These are phyloP conservation scores for Mastigias papua DNA, from an alignment of 30 jellyfish, hydroid and myxozoan species.

Conservation along the genomic window DNA sequence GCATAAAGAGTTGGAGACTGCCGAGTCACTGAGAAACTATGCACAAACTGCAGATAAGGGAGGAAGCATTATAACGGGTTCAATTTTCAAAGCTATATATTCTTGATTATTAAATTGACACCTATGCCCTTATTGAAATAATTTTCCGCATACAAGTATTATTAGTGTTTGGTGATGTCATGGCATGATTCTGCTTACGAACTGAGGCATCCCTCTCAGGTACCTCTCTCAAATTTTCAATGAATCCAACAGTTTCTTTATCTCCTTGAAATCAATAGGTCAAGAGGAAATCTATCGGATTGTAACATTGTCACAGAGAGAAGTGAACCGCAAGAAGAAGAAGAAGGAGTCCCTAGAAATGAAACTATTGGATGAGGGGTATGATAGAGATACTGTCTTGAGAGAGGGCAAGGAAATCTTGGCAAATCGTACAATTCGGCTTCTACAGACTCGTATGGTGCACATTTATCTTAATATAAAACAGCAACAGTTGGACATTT, in stretches of 20 bases:
- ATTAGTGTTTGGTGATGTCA: neutral
- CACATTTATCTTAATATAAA: constrained; percentile 25
- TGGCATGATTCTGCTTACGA: neutral
- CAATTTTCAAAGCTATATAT: neutral
- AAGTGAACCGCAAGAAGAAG: neutral
- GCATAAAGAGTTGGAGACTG: constrained; percentile 37
- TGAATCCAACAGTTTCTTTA: neutral
- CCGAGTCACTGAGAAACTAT: constrained; percentile 1
- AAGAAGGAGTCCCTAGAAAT: constrained; percentile 6
- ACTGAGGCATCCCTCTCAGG: neutral
- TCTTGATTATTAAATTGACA: neutral
- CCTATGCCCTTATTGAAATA: neutral
- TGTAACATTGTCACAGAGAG: neutral
- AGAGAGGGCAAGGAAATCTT: constrained; percentile 13
- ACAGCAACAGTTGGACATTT: constrained; percentile 34
- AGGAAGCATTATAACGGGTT: constrained; percentile 54
- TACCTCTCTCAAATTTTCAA: neutral
- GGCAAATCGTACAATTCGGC: constrained; percentile 11
- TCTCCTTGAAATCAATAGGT: neutral
- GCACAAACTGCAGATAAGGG: constrained; percentile 41
- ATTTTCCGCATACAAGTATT: neutral
- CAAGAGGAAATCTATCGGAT: constrained; percentile 38
- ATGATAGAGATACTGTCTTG: neutral
- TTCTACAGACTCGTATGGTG: constrained; percentile 28
- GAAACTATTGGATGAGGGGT: constrained; percentile 20